Evolutionary conservation across 2,113 vertebrate genomes (phyloP).

Genomic region (Planiliza haematocheilus): DNA sequence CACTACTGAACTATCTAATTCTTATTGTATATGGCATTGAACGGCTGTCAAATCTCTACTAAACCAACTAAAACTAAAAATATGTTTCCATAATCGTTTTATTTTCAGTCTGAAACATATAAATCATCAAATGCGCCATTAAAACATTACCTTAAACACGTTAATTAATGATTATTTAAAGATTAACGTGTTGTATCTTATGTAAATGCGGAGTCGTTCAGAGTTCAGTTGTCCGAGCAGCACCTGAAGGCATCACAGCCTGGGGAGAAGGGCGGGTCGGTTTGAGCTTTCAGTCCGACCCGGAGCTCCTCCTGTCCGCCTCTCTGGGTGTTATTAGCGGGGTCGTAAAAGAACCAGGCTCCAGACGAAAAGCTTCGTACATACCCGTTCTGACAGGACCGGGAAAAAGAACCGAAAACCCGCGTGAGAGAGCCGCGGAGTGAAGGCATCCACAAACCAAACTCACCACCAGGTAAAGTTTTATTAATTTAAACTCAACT

Average conservation of each 20-base stretch:
- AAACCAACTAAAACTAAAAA: no score
- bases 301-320: constrained; percentile 13
- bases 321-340: not conserved
- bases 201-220: no score
- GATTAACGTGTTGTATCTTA: no score
- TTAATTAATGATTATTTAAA: no score
- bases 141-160: no score
- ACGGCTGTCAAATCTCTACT: no score
- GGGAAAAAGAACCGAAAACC: no score
- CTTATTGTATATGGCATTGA: no score
- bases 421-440: not conserved
- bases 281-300: not conserved
- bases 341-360: not conserved
- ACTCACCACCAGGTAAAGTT: constrained; percentile 28
- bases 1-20: no score
- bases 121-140: no score
- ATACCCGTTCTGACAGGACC: not conserved
- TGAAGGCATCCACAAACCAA: not conserved
- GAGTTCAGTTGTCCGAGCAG: constrained; percentile 3
- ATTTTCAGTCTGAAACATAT: no score
- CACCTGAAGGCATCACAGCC: constrained; percentile 12
- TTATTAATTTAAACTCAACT: not conserved
- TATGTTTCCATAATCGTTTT: no score
- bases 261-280: not conserved
- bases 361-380: not conserved